Evolutionary conservation across 1,140 invertebrate species (phyloP), one percentile per base, ranked within the genome.

Genomic region (Acromyrmex heyeri): DNA sequence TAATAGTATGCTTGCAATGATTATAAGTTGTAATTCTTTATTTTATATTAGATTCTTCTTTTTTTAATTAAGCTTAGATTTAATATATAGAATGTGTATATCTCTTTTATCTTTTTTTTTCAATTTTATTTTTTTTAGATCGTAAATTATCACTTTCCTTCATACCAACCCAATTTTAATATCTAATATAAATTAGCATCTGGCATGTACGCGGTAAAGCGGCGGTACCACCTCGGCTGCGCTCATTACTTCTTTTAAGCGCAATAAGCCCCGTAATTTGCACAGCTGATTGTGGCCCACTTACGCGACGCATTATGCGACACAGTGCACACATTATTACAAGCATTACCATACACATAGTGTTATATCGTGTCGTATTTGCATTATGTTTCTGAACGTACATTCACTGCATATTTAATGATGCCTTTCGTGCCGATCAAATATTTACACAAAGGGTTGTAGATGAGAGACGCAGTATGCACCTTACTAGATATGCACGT

Each of bases 211-310:
- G 53, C 64, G 16, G 53, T 10, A 59, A 82, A 61, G 8, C 24
- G 34, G 18, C 34, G 64, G 30, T 18, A 30, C 48, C 8, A 48
- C n/a, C 30, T 72, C 38, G 24, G 30, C 21, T 57, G 14, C 24
- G 38, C 67, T 82, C 79, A 55, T 82, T 82, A 73, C 27, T 30
- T 73, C 70, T 83, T 73, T 75, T 75, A 83, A 83, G 57, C 55
- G 38, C 69, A 83, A 83, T 83, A 83, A 83, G 57, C 57, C 30
- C 53, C 62, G 59, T 78, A 78, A 85, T 85, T 85, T 78, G 72
- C 81, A 76, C 69, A 76, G 59, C 59, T 78, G 73, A 85, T 85
- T 85, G 62, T 78, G 62, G 82, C 61, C 61, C 82, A 67, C 82
- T 78, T 78, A 65, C 48, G 73, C 48, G 48, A 16, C 82, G 21